Base-by-base conservation (phyloP, 2,888 invertebrate species). In the Mimas tiliae region DNA sequence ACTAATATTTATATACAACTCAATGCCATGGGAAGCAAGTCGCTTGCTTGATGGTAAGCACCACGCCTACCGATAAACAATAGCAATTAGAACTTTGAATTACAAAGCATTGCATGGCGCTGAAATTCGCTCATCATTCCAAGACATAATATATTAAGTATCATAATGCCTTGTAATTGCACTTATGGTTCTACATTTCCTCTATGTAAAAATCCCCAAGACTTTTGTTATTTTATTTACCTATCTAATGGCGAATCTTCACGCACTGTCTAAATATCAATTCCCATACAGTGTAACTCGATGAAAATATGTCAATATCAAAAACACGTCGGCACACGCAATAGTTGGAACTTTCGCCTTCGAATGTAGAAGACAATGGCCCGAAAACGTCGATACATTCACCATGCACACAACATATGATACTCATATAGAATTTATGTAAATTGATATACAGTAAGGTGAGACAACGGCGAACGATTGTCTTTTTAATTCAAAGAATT, bases 391-490 rank as follows among this genome's bases (percentile, higher is more conserved):
- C 19, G 27, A 33, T 52, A 58, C 16, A 19, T 42, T 58, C 14
- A 42, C 11, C 12, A 16, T n/a, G 58, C 19, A 38, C 19, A 50
- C 38, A 11, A 27, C 14, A 52, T 14, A 16, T 34, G 38, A 55
- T 58, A 7, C 12, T 21, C 50, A 19, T 12, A 58, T 12, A 58
- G 11, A 58, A n/a, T 38, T 58, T 58, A 58, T 58, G 55, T 53
- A 72, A 74, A 78, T 75, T 70, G 55, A 78, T 76, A 74, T 73
- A 69, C 68, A 69, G 19, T 19, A 16, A 42, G 19, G 38, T 42
- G 58, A 19, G 42, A 58, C 58, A 58, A 58, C 58, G 42, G 64
- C 58, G 48, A 63, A 67, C 51, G 45, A 62, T 67, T 68, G 65
- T 68, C 65, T 67, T 69, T 62, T 69, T 66, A 11, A 67, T 72